Base-by-base conservation (phyloP, 2,113 vertebrate genomes). In the Mionectes macconnelli region DNA sequence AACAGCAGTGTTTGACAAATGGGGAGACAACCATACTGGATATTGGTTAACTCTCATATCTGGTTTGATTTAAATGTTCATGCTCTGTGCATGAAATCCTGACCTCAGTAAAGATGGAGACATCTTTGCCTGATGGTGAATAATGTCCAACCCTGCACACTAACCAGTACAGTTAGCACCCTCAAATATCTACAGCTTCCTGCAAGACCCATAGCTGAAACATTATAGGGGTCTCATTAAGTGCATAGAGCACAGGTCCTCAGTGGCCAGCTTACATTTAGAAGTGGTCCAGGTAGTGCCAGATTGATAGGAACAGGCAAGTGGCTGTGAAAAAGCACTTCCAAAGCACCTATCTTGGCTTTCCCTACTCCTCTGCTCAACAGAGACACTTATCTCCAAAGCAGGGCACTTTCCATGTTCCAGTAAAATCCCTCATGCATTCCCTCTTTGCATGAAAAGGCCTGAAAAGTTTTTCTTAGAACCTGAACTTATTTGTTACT, bases 171-270 rank as follows among this genome's bases (percentile, higher is more conserved):
- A 92, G 53, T 12, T 4, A 22, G 44, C 47, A 35, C 39, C 17
- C 35, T 63, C 22, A 22, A 40, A 47, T 1, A 10, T 31, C 60
- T 62, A 18, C 53, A 33, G 30, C 37, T 62, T 72, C 56, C 69
- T 60, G 49, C n/a, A 64, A 52, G 44, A 56, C n/a, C 42, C n/a
- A 4, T 2, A 28, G 39, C 10, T 52, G 69, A 78, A 83, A 47
- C 70, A 68, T 19, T 28, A 20, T 3, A 31, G 31, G 1, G 4
- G 5, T n/a, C 12, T 35, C 39, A 8, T 28, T 39, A 87, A 50
- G 10, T 11, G 11, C 33, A 14, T 2, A 42, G 50, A 53, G 14
- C 17, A 35, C 0, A 0, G 14, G 37, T 28, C 17, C 40, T 63
- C 53, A 21, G 72, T 40, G 47, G 17, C 53, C 39, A 63, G 12